A percentile compares a stretch with the other conserved stretches of the same genome.
These are phyloP conservation scores for Pyrocephalus nanus DNA, from an alignment of 2,797 vertebrate genomes.

Conservation along the genomic window DNA sequence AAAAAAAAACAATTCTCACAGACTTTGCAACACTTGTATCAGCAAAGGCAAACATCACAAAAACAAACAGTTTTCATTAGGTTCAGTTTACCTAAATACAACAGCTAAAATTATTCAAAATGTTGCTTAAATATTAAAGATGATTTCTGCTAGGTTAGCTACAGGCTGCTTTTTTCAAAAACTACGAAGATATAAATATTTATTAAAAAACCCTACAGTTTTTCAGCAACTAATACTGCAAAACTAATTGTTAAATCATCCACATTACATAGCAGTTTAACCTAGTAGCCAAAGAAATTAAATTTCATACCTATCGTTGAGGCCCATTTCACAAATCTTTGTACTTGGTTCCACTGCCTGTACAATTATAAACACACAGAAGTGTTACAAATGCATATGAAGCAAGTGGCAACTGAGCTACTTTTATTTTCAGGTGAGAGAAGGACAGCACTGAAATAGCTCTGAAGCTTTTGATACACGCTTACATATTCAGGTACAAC, in stretches of 20 bases:
- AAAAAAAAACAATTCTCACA: not conserved
- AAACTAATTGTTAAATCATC: not conserved
- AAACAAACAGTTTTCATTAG: not conserved
- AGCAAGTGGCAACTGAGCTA: not conserved
- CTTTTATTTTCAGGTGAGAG: not conserved
- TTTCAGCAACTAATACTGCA: not conserved
- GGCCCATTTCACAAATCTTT: conserved; percentile 75
- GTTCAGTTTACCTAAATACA: not conserved
- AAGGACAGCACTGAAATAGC: not conserved
- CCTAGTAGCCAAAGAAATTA: not conserved
- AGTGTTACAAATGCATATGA: not conserved
- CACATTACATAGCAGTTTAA: not conserved
- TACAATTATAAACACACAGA: conserved; percentile 10
- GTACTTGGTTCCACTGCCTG: conserved; percentile 83
- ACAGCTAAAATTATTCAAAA: not conserved
- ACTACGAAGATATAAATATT: not conserved
- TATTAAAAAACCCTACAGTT: rapidly evolving
- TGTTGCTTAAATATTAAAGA: not conserved
- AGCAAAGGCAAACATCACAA: not conserved
- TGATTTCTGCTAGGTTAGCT: not conserved
- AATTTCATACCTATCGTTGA: conserved; percentile 71
- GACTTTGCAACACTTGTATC: not conserved
- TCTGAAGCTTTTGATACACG: not conserved
- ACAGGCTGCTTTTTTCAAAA: not conserved
- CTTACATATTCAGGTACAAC: not conserved